A percentile compares a stretch with the other conserved stretches of the same genome.
These are phyloP conservation scores for Parnassius apollo DNA, from an alignment of 2,888 invertebrate genomes.

Conservation along the genomic window DNA sequence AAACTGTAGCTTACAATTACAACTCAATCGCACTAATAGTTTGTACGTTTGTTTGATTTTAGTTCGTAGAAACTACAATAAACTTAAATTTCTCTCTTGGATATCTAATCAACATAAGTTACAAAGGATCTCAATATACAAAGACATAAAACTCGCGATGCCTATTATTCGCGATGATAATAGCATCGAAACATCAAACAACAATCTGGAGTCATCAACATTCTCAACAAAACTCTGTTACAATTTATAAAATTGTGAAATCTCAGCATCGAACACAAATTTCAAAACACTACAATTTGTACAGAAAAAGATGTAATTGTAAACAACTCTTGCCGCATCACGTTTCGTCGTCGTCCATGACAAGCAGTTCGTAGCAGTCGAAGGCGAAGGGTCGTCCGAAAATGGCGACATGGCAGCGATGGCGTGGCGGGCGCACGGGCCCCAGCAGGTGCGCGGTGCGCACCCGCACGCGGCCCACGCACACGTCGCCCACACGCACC, in stretches of 20 bases:
- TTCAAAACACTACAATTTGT: neutral
- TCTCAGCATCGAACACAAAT: neutral
- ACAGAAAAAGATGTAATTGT: neutral
- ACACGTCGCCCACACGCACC: constrained; percentile 46
- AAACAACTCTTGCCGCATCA: neutral
- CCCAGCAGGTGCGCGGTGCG: constrained; percentile 53
- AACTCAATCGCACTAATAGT: too few species aligned
- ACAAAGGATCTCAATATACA: too few species aligned
- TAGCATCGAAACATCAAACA: too few species aligned
- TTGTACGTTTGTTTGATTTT: too few species aligned
- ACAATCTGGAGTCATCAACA: too few species aligned
- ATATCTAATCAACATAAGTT: too few species aligned
- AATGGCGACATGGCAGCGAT: constrained; percentile 64
- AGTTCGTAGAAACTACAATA: too few species aligned
- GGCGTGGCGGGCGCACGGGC: constrained; percentile 53
- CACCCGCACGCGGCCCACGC: constrained; percentile 55
- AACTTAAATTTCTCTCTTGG: too few species aligned
- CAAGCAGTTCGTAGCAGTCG: constrained; percentile 65
- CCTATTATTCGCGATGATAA: too few species aligned
- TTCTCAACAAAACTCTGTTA: neutral
- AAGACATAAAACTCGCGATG: too few species aligned
- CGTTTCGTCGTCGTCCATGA: constrained; percentile 39
- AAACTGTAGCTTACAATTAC: too few species aligned
- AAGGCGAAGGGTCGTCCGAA: constrained; percentile 66
- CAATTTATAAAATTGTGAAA: too few species aligned